Evolutionary conservation across 2,113 vertebrate genomes (phyloP).

Genomic region (Meles meles): DNA sequence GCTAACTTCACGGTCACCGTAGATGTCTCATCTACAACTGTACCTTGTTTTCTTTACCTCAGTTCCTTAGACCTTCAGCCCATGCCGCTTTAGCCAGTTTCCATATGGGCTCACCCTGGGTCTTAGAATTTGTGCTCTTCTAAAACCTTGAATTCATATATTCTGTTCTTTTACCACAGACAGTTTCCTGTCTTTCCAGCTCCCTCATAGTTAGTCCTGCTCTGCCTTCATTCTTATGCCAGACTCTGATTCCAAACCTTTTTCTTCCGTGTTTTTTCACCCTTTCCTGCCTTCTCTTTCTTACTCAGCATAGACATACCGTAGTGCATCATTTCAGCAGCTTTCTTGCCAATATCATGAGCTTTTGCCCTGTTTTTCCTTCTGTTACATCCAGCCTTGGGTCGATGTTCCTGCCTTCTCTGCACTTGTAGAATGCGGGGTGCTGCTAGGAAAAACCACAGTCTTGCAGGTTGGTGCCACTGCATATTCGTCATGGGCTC

Average conservation of each 20-base stretch:
- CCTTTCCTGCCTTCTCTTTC: neutral
- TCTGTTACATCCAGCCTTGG: constrained; percentile 9
- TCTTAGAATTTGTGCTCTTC: constrained; percentile 17
- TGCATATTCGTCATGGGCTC: neutral
- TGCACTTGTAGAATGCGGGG: constrained; percentile 25
- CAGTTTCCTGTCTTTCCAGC: neutral
- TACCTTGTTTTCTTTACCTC: neutral
- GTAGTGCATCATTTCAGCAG: neutral
- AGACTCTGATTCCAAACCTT: neutral
- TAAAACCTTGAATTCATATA: neutral
- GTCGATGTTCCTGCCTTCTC: neutral
- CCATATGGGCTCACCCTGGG: neutral
- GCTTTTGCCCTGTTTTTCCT: constrained; percentile 47
- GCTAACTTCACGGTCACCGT: neutral
- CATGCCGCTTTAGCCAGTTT: neutral
- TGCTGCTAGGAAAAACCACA: neutral
- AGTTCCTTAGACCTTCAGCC: neutral
- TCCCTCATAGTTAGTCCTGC: neutral
- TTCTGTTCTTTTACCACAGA: neutral
- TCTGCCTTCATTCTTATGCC: neutral
- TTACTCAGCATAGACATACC: neutral
- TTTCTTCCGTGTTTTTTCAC: neutral
- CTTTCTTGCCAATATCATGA: constrained; percentile 10
- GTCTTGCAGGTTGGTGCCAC: neutral
- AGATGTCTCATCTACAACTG: neutral